Evolutionary conservation across 2,797 vertebrate genomes (phyloP).

Genomic region (Anguilla anguilla): DNA sequence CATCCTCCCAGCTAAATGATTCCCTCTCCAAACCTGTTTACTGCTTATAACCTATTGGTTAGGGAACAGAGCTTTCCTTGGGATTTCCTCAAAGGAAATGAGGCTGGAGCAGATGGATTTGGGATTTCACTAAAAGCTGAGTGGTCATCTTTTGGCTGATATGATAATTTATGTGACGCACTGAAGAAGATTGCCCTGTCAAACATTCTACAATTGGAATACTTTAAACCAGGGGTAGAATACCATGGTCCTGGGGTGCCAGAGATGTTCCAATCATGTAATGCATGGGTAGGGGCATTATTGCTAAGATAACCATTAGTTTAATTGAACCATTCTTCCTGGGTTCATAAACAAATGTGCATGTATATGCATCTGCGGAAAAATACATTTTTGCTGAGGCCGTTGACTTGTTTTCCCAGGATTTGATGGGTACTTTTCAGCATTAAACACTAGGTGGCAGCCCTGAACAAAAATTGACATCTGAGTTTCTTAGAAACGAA

Average conservation of each 20-base stretch:
- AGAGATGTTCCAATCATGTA: no score
- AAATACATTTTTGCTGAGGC: background rate
- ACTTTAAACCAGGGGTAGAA: no score
- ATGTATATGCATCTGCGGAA: background rate
- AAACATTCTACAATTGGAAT: no score
- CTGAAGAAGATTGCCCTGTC: no score
- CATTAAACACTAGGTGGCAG: constrained; percentile 41
- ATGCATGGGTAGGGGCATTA: no score
- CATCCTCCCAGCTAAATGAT: background rate
- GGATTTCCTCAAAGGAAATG: no score
- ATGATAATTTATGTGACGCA: no score
- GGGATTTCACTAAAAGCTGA: no score
- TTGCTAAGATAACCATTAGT: background rate
- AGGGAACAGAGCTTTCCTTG: no score
- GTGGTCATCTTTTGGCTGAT: no score
- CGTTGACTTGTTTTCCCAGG: background rate
- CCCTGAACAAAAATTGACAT: background rate
- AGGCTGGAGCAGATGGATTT: no score
- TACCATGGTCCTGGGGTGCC: no score
- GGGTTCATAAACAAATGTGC: background rate
- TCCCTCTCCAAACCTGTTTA: background rate
- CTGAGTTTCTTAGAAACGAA: background rate
- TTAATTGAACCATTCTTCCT: background rate
- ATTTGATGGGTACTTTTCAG: background rate
- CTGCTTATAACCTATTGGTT: background rate